phyloP scores from a whole-genome alignment of 2,888 invertebrate species.

The Schizotus pectinicornis region DNA sequence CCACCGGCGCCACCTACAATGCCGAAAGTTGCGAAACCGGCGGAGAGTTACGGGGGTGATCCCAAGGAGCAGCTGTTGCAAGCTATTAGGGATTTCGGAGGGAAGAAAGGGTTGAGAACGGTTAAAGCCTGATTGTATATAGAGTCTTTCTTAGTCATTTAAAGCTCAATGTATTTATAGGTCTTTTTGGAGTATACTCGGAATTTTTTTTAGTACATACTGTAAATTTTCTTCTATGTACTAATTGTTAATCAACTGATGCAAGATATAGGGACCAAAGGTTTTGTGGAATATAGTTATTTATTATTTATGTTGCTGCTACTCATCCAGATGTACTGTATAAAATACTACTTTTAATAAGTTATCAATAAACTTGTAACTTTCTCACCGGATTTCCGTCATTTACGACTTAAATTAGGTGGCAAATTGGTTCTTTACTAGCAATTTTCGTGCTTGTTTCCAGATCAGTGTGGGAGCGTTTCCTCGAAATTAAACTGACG shows the following conservation, averaged over 20 bases:
- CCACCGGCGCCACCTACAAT: conserved; percentile 17
- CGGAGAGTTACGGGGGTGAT: conserved; percentile 56
- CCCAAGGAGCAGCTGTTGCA: conserved; percentile 71
- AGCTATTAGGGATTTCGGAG: conserved; percentile 74
- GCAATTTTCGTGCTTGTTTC: too few species aligned
- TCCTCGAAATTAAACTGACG: too few species aligned
- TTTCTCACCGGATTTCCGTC: neutral
- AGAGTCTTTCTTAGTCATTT: conserved; percentile 36
- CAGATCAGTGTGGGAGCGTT: too few species aligned
- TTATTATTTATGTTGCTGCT: conserved; percentile 48
- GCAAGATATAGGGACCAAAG: conserved; percentile 55
- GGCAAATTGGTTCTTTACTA: too few species aligned
- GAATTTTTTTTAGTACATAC: conserved; percentile 18
- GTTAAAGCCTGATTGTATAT: conserved; percentile 42
- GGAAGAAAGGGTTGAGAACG: conserved; percentile 54
- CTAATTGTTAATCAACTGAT: conserved; percentile 27
- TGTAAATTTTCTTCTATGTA: conserved; percentile 25
- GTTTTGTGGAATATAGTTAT: conserved; percentile 55
- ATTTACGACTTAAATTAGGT: neutral
- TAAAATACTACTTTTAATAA: conserved; percentile 19
- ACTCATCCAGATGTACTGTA: conserved; percentile 25
- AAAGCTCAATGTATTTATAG: conserved; percentile 37
- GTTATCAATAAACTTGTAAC: conserved; percentile 18
- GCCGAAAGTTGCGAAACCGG: conserved; percentile 25
- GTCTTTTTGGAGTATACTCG: conserved; percentile 27